Evolutionary conservation across 2,888 invertebrate genomes (phyloP), one percentile per base, ranked within the genome.

Genomic region (Coleophora deauratella): DNA sequence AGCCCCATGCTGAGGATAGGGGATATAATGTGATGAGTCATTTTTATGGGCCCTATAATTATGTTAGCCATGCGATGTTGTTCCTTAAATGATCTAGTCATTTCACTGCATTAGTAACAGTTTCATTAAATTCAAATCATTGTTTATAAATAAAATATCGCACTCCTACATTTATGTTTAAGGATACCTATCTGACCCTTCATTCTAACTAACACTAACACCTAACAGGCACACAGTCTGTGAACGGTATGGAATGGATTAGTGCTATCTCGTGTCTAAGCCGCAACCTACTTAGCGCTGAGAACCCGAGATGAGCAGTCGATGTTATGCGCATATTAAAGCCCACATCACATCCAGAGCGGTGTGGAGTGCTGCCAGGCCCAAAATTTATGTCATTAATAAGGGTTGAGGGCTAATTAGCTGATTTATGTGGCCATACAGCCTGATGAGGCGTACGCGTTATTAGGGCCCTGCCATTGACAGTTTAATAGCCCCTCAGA

Each of bases 331-430:
- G 65, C 71, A 70, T 72, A 74, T 74, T 68, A 73, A 65, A 62
- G 21, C 72, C 72, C 69, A 62, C 71, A 72, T 73, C 68, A 68
- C 21, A 21, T 66, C 21, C 21, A 21, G 21, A 21, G 70, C 72
- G 59, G 72, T 75, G 74, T 72, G 67, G 62, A 58, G 68, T 66
- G 72, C 69, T 63, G 61, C 60, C 56, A 57, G 66, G 71, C 72
- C 73, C 66, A 65, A 79, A 82, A 82, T 82, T 78, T 81, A 82
- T 81, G 79, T 78, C 72, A 68, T 78, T 82, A 80, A 82, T 82
- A 82, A 79, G 79, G 73, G 68, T 72, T 64, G 57, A 66, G 76
- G 76, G 77, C 80, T 81, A 82, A 84, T 82, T 81, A 80, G 71
- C 70, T 78, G 80, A 82, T 80, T 82, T 80, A 82, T 75, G 74